Percentiles rank a stretch among this genome's conserved stretches.
Evolutionary conservation across 1,140 invertebrate genomes (phyloP).

Genomic region (Daktulosphaira vitifoliae): DNA sequence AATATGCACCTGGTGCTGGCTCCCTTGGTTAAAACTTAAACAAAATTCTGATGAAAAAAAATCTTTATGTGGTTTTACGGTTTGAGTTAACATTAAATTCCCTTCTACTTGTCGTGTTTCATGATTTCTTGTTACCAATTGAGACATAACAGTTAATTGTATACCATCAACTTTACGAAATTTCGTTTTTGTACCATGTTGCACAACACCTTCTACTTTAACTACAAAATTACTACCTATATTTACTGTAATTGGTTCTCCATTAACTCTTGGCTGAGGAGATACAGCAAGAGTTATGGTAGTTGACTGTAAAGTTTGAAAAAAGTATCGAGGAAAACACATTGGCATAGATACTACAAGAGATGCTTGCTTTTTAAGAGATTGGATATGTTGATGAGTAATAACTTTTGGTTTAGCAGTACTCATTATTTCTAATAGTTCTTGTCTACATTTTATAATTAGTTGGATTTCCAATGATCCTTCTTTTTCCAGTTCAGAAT

Average conservation of each 20-base stretch:
- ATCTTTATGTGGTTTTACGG: slow-evolving; percentile 27
- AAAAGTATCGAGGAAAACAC: slow-evolving; percentile 75
- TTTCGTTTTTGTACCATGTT: slow-evolving; percentile 56
- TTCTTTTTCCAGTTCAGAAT: slow-evolving; percentile 44
- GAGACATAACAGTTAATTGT: slow-evolving; percentile 59
- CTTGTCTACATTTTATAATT: slow-evolving; percentile 46
- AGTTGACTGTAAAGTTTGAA: slow-evolving; percentile 77
- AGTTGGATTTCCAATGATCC: slow-evolving; percentile 48
- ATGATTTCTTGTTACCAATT: slow-evolving; percentile 45
- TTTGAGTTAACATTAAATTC: slow-evolving; percentile 21
- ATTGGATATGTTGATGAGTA: slow-evolving; percentile 50
- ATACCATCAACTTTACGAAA: slow-evolving; percentile 63
- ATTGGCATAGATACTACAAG: slow-evolving; percentile 58
- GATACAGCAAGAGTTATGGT: slow-evolving; percentile 57
- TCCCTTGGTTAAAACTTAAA: slow-evolving; percentile 26
- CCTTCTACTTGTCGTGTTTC: not conserved
- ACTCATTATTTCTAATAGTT: slow-evolving; percentile 48
- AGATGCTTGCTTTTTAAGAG: slow-evolving; percentile 56
- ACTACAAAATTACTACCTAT: slow-evolving; percentile 69
- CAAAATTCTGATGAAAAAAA: slow-evolving; percentile 26
- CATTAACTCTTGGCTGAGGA: slow-evolving; percentile 66
- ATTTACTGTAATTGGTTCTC: slow-evolving; percentile 66
- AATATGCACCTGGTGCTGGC: slow-evolving; percentile 46
- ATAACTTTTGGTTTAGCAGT: slow-evolving; percentile 37
- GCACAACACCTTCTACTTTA: slow-evolving; percentile 79